Evolutionary conservation across 2,888 invertebrate genomes (phyloP), one percentile per base, ranked within the genome.

Genomic region (Fragum sueziense): DNA sequence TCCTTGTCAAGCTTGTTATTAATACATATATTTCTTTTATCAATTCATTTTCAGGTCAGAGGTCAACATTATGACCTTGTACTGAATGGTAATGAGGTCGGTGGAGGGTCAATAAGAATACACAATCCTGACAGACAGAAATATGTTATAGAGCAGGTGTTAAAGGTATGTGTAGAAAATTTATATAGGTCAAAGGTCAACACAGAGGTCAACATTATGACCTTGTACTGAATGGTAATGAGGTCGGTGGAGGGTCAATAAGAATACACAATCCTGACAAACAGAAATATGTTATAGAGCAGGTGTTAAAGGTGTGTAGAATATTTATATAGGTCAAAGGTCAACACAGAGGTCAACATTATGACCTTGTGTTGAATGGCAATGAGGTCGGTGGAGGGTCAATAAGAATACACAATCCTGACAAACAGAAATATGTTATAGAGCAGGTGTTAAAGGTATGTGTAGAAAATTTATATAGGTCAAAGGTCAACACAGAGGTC

Each of bases 301-400:
- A 95, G 52, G 54, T 54, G 17, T 31, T 70, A 22, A 52, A 70
- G 70, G 70, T 70, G n/a, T n/a, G n/a, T n/a, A n/a, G n/a, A n/a
- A n/a, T n/a, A n/a, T n/a, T n/a, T n/a, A n/a, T n/a, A n/a, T n/a
- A n/a, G n/a, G n/a, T n/a, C n/a, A n/a, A n/a, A n/a, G n/a, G n/a
- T n/a, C n/a, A n/a, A n/a, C n/a, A n/a, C 11, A 94, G 95, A 86
- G 96, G 97, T 0, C 95, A 97, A 87, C 98, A 99, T 79, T 99
- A 99, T 92, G 99, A 99, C 94, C 94, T 99, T 80, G 98, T 99
- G 0, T 94, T 99, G 83, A 98, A 99, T 94, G 99, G 99, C 0
- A 95, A 96, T 91, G 99, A 99, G 94, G 95, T 99, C 52, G 99
- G 97, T 0, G 99, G 99, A 9, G 99, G 99, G 4, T 99, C 99